Base-by-base conservation (phyloP, 2,888 invertebrate genomes). In the Agrochola macilenta region DNA sequence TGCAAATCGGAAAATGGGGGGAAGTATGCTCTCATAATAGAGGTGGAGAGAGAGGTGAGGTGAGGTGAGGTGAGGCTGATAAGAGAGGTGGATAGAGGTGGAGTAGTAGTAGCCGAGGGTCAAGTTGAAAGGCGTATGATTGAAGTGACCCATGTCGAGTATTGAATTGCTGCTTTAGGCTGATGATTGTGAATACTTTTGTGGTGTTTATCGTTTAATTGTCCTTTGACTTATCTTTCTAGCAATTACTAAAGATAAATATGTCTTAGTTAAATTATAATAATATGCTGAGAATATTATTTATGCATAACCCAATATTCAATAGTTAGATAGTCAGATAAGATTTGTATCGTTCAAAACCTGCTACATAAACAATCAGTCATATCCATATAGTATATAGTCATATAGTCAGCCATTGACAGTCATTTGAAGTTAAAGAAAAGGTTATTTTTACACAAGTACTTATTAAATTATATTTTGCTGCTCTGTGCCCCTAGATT, bases 51-150 rank as follows among this genome's bases (percentile, higher is more conserved):
- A n/a, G n/a, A n/a, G n/a, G n/a, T n/a, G n/a, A n/a, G n/a, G n/a
- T n/a, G n/a, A n/a, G n/a, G n/a, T n/a, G n/a, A n/a, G n/a, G n/a
- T n/a, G n/a, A n/a, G n/a, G n/a, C n/a, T n/a, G n/a, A n/a, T n/a
- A n/a, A n/a, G n/a, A n/a, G n/a, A n/a, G n/a, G n/a, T n/a, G n/a
- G n/a, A n/a, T n/a, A n/a, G n/a, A n/a, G n/a, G 35, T 49, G 1
- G 7, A 17, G 12, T n/a, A 39, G 17, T 43, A 23, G 2, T 17
- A 54, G 7, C 30, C 7, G 2, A 7, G 43, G 3, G 46, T 63
- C n/a, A 5, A 8, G 5, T 46, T 0, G 7, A 2, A 17, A 5
- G 0, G 0, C 3, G 0, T 4, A 0, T 0, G 0, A 35, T n/a
- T n/a, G 4, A 1, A 26, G 14, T 35, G 7, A 4, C 1, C 46